These are phyloP conservation scores for Trachemys scripta DNA, from an alignment of 2,113 vertebrate species.

Conservation along the genomic window DNA sequence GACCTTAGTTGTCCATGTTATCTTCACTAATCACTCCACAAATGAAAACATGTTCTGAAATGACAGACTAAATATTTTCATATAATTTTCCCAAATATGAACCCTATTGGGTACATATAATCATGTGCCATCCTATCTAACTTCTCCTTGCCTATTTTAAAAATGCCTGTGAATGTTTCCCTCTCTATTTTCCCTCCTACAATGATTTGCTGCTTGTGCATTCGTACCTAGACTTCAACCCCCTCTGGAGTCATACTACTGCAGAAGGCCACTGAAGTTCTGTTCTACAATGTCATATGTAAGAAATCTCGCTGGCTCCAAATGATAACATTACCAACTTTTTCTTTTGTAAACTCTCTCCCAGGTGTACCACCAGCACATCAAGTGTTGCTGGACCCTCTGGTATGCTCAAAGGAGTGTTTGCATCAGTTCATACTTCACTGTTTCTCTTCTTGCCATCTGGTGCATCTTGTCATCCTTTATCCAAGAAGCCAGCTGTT, in stretches of 20 bases:
- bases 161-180: rapidly evolving
- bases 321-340: rapidly evolving
- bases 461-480: background rate
- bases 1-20: background rate
- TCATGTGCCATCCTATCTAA: background rate
- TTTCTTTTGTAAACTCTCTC: background rate
- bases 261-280: background rate
- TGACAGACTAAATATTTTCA: background rate
- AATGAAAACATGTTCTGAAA: background rate
- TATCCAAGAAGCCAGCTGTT: background rate
- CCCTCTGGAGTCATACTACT: rapidly evolving
- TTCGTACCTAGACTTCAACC: background rate
- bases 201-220: background rate
- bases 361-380: background rate
- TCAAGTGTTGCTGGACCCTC: background rate
- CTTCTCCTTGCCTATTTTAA: background rate
- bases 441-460: background rate
- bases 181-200: background rate
- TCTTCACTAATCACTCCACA: background rate
- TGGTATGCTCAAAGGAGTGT: background rate
- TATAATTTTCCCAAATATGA: too few species aligned
- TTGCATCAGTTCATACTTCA: background rate
- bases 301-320: background rate
- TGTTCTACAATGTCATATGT: background rate
- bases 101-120: background rate